phyloP scores from a whole-genome alignment of 1,140 invertebrate species.

The Mesaphorura yosii region DNA sequence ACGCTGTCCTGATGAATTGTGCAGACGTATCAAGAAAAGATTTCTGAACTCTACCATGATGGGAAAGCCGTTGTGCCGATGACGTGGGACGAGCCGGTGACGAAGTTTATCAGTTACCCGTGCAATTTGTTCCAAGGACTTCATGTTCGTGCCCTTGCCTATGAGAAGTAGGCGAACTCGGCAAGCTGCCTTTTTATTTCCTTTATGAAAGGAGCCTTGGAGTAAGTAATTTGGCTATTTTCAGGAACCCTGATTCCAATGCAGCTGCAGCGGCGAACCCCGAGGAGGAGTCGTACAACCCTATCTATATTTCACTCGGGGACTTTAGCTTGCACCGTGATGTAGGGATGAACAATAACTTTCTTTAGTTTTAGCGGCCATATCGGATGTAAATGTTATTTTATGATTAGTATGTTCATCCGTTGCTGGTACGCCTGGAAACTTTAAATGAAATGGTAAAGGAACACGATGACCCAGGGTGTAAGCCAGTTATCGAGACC shows the following conservation, averaged over 20 bases:
- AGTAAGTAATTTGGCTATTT: constrained; percentile 1
- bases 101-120: constrained; percentile 2
- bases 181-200: background rate
- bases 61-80: no score
- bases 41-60: no score
- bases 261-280: no score
- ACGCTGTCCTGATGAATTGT: background rate
- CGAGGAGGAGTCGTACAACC: no score
- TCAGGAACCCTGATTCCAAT: background rate
- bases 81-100: no score
- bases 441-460: background rate
- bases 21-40: no score
- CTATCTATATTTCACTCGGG: no score
- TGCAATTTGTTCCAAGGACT: constrained; percentile 4
- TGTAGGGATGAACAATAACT: no score
- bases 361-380: no score
- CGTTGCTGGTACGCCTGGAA: background rate
- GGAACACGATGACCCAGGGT: background rate
- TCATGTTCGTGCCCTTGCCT: background rate
- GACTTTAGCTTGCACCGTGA: no score
- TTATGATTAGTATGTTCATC: background rate
- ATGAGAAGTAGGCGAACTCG: background rate
- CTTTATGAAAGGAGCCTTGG: no score
- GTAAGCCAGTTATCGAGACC: background rate
- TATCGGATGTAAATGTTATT: background rate